phyloP scores from a whole-genome alignment of 1,140 invertebrate genomes.

The Augochlora pura region DNA sequence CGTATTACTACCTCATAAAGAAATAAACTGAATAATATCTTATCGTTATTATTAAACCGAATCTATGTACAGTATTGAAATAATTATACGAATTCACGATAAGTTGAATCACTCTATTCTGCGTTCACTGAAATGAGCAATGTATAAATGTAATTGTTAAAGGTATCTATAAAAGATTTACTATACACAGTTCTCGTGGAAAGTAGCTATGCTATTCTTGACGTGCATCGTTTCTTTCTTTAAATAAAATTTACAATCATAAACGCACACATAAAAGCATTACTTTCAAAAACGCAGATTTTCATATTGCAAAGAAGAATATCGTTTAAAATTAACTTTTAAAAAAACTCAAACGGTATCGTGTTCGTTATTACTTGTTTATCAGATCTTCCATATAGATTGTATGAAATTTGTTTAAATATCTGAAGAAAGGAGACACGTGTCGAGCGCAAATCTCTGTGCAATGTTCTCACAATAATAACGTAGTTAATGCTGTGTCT shows the following conservation, averaged over 20 bases:
- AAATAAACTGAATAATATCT: conserved; percentile 50
- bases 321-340: conserved; percentile 13
- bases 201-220: conserved; percentile 8
- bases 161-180: conserved; percentile 52
- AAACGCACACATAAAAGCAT: conserved; percentile 26
- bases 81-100: conserved; percentile 42
- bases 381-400: neutral
- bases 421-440: neutral
- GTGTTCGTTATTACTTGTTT: conserved; percentile 3
- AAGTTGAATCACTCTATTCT: conserved; percentile 44
- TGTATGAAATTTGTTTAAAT: neutral
- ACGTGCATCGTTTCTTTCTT: conserved; percentile 4
- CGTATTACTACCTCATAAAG: conserved; percentile 44
- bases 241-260: conserved; percentile 38
- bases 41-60: conserved; percentile 46
- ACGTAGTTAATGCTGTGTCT: conserved; percentile 57
- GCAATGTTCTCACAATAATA: conserved; percentile 23
- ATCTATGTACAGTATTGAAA: conserved; percentile 56
- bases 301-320: conserved; percentile 18
- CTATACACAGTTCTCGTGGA: conserved; percentile 36
- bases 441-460: neutral
- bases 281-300: neutral
- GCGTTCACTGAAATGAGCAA: conserved; percentile 30
- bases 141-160: conserved; percentile 26
- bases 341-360: conserved; percentile 1